Evolutionary conservation across 64 coral and sea anemone species (phyloP), one percentile per base, ranked within the genome.

Genomic region (Porites australiensis): DNA sequence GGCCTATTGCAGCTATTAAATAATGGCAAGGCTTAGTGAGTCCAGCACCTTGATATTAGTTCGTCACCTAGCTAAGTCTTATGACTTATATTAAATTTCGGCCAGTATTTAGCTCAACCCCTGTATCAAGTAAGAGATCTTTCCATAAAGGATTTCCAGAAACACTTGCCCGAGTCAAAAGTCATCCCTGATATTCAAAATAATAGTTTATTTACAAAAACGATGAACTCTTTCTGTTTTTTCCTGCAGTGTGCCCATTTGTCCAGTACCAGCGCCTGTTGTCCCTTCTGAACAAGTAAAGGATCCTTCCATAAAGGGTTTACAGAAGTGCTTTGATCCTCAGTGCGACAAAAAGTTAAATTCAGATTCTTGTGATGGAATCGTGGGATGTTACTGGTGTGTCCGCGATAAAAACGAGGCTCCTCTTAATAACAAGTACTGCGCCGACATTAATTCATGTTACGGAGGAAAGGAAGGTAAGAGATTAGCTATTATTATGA

Each of bases 321-420:
- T 83, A 65, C 23, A 47, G 15, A 83, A 83, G 44, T 83, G 79
- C 45, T 83, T 83, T 49, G 79, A 83, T 19, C 79, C 79, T 6
- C 13, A 83, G 37, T 83, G 79, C 44, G 43, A 67, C 23, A 14
- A 83, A 3, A 83, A 66, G 44, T 7, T 3, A 3, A 19, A 50
- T 65, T 83, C 79, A 48, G 37, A 47, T 3, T 83, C 60, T 11
- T 83, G 79, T 66, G 79, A 83, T 8, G 79, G 79, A 19, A 61
- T 83, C 4, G 79, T 83, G 37, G 60, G 79, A 12, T 83, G 79
- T 19, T 83, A 67, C 62, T 83, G 79, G 79, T 83, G 79, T 18
- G 6, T 65, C 7, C 43, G 60, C 48, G 44, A 83, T 16, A 20
- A 66, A 2, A 0, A 65, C 16, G 14, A 83, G 6, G 2, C 44